Evolutionary conservation across 2,888 invertebrate species (phyloP).

Genomic region (Meta bourneti): DNA sequence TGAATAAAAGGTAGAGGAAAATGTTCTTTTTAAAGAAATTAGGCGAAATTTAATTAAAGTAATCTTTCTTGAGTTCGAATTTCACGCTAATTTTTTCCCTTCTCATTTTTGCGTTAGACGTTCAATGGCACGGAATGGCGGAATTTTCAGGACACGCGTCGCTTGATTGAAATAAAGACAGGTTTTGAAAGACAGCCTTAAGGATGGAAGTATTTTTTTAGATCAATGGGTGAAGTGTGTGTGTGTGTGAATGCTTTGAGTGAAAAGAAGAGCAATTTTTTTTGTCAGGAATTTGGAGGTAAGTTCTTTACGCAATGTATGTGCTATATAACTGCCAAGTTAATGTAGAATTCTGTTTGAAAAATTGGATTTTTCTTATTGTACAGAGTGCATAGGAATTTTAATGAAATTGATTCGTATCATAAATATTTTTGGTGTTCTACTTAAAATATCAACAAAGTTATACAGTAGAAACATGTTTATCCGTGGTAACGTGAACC

Average conservation of each 20-base stretch:
- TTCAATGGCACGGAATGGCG: not conserved
- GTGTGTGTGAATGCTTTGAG: not conserved
- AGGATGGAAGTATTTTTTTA: not conserved
- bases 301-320: too few species aligned
- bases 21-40: slow-evolving; percentile 6
- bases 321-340: too few species aligned
- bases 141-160: not conserved
- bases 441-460: too few species aligned
- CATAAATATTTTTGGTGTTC: too few species aligned
- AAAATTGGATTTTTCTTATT: too few species aligned
- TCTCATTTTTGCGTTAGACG: not conserved
- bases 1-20: not conserved
- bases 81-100: not conserved
- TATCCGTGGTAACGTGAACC: too few species aligned
- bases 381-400: too few species aligned
- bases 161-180: not conserved
- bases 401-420: too few species aligned
- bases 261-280: too few species aligned
- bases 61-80: slow-evolving; percentile 27
- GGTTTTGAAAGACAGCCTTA: not conserved
- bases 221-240: not conserved
- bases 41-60: slow-evolving; percentile 46
- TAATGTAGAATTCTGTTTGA: too few species aligned
- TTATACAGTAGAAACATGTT: too few species aligned
- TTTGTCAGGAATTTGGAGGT: too few species aligned